Evolutionary conservation across 2,888 invertebrate genomes (phyloP).

Genomic region (Polymixis lichenea): DNA sequence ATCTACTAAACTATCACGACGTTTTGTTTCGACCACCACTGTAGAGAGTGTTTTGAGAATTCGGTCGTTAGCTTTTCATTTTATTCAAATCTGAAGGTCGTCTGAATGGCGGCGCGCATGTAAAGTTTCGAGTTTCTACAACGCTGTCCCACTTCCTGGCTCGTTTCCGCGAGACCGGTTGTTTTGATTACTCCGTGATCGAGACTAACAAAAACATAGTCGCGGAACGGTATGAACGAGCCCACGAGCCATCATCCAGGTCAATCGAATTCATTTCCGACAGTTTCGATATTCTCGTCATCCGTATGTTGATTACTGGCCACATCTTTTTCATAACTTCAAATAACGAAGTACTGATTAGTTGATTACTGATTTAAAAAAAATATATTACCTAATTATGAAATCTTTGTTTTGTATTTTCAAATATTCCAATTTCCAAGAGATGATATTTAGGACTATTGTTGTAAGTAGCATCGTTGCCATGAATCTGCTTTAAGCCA

Average conservation of each 20-base stretch:
- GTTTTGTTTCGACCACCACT: slow-evolving; percentile 18
- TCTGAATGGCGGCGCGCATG: slow-evolving; percentile 73
- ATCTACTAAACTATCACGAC: slow-evolving; percentile 40
- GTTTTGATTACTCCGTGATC: slow-evolving; percentile 78
- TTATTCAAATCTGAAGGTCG: slow-evolving; percentile 84
- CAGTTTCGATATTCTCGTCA: slow-evolving; percentile 63
- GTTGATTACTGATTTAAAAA: no score
- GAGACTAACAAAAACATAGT: slow-evolving; percentile 76
- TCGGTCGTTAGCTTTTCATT: slow-evolving; percentile 71
- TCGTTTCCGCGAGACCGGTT: slow-evolving; percentile 81
- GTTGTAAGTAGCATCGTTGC: neutral
- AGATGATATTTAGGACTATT: neutral
- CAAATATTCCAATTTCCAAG: neutral
- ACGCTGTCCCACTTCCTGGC: slow-evolving; percentile 81
- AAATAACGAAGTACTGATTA: neutral
- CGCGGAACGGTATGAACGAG: slow-evolving; percentile 74
- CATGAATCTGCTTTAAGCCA: neutral
- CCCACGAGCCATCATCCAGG: slow-evolving; percentile 76
- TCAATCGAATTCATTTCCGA: slow-evolving; percentile 80
- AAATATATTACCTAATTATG: no score
- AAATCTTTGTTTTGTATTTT: no score
- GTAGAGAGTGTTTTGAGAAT: slow-evolving; percentile 54
- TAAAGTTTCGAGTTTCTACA: slow-evolving; percentile 83
- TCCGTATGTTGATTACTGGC: slow-evolving; percentile 32
- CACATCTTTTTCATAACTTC: slow-evolving; percentile 20